These are phyloP conservation scores for Oncorhynchus mykiss DNA, from an alignment of 2,113 vertebrate genomes.

Conservation along the genomic window DNA sequence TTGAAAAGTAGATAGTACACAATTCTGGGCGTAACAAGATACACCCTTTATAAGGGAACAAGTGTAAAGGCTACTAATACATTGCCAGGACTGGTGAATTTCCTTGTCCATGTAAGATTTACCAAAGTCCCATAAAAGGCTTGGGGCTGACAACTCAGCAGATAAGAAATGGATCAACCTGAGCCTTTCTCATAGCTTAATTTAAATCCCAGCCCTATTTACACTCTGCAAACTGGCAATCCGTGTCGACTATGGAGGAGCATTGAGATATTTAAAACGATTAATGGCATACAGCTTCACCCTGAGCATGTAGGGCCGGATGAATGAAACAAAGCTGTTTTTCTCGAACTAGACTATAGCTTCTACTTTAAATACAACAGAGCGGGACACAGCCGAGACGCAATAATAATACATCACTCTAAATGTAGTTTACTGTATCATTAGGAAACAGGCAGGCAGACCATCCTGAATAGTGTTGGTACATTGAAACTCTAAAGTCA, in stretches of 20 bases:
- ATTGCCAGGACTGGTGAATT: conserved; percentile 34
- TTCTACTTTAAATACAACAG: conserved; percentile 33
- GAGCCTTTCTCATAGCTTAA: conserved; percentile 74
- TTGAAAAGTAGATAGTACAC: not conserved
- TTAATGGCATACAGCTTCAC: conserved; percentile 55
- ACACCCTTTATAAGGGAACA: conserved; percentile 31
- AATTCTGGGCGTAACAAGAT: conserved; percentile 4
- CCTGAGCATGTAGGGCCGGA: conserved; percentile 39
- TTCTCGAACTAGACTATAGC: conserved; percentile 29
- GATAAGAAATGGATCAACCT: conserved; percentile 75
- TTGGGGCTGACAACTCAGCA: conserved; percentile 66
- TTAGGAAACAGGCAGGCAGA: not conserved
- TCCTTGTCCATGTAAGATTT: conserved; percentile 49
- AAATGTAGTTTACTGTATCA: conserved; percentile 8
- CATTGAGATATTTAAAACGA: conserved; percentile 65
- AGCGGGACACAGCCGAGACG: not conserved
- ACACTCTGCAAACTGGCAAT: conserved; percentile 59
- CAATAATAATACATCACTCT: not conserved
- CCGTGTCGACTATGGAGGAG: conserved; percentile 61
- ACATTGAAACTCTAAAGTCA: not conserved
- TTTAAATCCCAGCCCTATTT: conserved; percentile 74
- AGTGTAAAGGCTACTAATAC: conserved; percentile 35
- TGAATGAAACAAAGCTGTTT: conserved; percentile 40
- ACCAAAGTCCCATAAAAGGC: conserved; percentile 56
- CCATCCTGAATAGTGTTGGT: not conserved